Evolutionary conservation across 2,797 vertebrate species (phyloP).

Genomic region (Pogoniulus pusillus): DNA sequence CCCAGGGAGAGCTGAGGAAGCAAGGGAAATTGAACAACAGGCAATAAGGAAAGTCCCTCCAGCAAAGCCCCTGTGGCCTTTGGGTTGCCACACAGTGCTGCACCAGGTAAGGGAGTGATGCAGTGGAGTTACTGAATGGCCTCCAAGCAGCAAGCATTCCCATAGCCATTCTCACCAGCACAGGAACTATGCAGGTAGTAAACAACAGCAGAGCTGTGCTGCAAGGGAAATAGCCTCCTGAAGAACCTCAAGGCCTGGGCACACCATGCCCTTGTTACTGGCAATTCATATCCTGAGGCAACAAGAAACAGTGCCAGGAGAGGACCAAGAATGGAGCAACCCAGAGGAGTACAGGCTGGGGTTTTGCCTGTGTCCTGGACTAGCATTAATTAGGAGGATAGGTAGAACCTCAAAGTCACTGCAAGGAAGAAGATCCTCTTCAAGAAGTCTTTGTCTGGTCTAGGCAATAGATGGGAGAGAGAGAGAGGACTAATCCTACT

Average conservation of each 20-base stretch:
- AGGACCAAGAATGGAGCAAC: not conserved
- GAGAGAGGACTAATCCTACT: not conserved
- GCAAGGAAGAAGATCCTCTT: not conserved
- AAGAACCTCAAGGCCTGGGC: not conserved
- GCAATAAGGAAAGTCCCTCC: not conserved
- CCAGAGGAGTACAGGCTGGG: not conserved
- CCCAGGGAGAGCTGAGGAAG: not conserved
- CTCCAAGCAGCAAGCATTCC: not conserved
- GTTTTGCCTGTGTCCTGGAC: not conserved
- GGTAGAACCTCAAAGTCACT: not conserved
- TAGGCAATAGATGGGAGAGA: not conserved
- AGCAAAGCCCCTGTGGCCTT: not conserved
- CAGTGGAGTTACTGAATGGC: not conserved
- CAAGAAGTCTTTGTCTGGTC: not conserved
- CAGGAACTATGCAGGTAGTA: not conserved
- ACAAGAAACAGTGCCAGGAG: not conserved
- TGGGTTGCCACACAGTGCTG: fast-evolving
- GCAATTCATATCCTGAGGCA: not conserved
- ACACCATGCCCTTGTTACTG: not conserved
- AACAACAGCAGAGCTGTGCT: not conserved
- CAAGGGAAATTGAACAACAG: not conserved
- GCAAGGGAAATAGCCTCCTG: not conserved
- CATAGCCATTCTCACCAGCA: not conserved
- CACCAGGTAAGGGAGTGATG: not conserved
- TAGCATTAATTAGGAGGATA: not conserved